Conservation (phyloP, 2,113 vertebrate genomes). For the Ploceus nigricollis region DNA sequence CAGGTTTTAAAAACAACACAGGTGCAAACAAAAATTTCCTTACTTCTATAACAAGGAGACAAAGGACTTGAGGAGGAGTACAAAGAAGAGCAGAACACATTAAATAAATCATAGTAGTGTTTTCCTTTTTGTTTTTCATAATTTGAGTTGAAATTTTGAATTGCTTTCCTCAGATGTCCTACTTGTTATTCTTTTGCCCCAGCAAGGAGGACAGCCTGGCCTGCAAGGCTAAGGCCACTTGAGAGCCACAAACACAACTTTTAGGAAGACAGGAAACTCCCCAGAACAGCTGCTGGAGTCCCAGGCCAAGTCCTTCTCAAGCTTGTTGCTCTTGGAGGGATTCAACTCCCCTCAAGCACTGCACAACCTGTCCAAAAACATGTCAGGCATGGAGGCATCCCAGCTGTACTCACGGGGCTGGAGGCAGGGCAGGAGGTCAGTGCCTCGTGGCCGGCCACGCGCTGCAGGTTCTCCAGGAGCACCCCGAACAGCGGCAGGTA, state of each 20-base stretch:
- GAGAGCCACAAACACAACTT: neutral
- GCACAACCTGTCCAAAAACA: neutral
- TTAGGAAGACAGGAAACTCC: neutral
- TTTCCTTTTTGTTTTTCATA: neutral
- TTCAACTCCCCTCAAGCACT: neutral
- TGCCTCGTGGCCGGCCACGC: conserved; percentile 72
- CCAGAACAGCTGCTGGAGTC: neutral
- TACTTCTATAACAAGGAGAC: neutral
- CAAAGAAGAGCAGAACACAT: neutral
- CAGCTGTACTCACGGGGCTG: conserved; percentile 72
- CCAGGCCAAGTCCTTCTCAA: neutral
- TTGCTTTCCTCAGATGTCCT: neutral
- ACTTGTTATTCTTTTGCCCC: neutral
- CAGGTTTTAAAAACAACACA: neutral
- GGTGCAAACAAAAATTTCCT: neutral
- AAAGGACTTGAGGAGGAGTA: neutral
- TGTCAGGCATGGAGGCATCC: rapidly evolving
- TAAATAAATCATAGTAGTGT: neutral
- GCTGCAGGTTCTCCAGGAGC: conserved; percentile 89
- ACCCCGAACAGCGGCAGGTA: conserved; percentile 90
- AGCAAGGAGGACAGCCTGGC: neutral
- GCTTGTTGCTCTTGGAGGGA: neutral
- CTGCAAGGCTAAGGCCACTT: neutral
- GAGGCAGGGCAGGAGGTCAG: conserved; percentile 62
- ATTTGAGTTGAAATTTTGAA: neutral